Evolutionary conservation across 2,888 invertebrate species (phyloP).

Genomic region (Trichacis sp.): DNA sequence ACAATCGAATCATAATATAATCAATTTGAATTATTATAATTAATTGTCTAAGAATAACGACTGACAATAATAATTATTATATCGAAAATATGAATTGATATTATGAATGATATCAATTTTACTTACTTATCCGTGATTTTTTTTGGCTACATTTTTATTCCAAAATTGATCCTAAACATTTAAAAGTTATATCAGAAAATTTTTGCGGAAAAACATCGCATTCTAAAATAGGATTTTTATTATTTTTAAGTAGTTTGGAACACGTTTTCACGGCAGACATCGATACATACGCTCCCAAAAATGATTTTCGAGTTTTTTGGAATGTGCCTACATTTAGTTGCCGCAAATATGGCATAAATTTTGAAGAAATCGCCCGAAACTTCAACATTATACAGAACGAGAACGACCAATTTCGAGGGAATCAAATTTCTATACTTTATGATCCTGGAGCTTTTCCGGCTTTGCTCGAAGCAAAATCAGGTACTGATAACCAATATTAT

Average conservation of each 20-base stretch:
- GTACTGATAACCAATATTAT: constrained; percentile 30
- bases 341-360: constrained; percentile 74
- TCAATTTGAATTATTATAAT: no score
- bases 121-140: no score
- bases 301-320: constrained; percentile 76
- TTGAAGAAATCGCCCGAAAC: constrained; percentile 72
- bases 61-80: no score
- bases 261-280: constrained; percentile 15
- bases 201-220: no score
- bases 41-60: no score
- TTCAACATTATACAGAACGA: constrained; percentile 78
- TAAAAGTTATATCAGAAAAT: no score
- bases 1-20: no score
- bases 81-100: no score
- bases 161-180: no score
- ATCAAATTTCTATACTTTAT: constrained; percentile 78
- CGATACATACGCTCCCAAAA: constrained; percentile 22
- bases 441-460: constrained; percentile 82
- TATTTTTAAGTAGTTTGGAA: constrained; percentile 15
- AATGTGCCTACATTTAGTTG: constrained; percentile 84
- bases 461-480: constrained; percentile 71
- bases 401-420: constrained; percentile 76
- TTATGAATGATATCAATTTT: no score
- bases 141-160: no score
- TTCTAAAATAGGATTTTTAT: not conserved